A percentile compares a stretch with the other conserved stretches of the same genome.
These are phyloP conservation scores for Rhyzopertha dominica DNA, from an alignment of 1,140 invertebrate species.

Conservation along the genomic window DNA sequence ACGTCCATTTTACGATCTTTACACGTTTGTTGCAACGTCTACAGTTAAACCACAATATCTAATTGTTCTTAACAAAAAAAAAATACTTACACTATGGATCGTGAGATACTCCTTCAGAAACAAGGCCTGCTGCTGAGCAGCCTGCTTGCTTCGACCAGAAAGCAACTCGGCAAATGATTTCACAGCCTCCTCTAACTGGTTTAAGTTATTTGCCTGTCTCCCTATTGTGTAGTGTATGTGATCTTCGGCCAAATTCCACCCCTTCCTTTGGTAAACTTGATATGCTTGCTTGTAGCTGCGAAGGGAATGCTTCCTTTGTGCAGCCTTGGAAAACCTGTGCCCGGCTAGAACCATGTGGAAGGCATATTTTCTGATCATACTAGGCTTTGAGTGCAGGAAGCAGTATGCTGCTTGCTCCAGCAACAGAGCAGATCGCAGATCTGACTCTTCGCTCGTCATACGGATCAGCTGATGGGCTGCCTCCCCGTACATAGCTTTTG, in stretches of 20 bases:
- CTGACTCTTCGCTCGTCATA: slow-evolving; percentile 93
- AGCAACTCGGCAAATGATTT: slow-evolving; percentile 75
- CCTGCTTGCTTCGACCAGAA: slow-evolving; percentile 68
- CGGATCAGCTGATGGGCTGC: slow-evolving; percentile 90
- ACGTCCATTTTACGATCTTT: no score
- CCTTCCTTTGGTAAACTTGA: slow-evolving; percentile 76
- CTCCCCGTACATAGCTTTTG: slow-evolving; percentile 71
- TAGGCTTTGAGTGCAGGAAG: slow-evolving; percentile 68
- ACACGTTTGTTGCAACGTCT: no score
- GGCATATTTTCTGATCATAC: slow-evolving; percentile 90
- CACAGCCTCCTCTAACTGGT: slow-evolving; percentile 68
- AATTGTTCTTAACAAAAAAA: slow-evolving; percentile 27
- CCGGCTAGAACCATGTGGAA: slow-evolving; percentile 95
- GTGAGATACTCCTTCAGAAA: slow-evolving; percentile 87
- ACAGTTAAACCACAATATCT: no score
- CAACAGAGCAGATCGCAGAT: slow-evolving; percentile 83
- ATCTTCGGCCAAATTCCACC: slow-evolving; percentile 89
- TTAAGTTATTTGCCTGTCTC: slow-evolving; percentile 76
- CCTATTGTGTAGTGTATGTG: slow-evolving; percentile 93
- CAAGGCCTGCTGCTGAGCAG: slow-evolving; percentile 70
- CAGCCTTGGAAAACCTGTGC: slow-evolving; percentile 86
- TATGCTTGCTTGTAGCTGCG: slow-evolving; percentile 89
- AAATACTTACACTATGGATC: slow-evolving; percentile 63
- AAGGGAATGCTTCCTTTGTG: slow-evolving; percentile 84
- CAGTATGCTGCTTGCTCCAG: slow-evolving; percentile 94